phyloP scores from a whole-genome alignment of 1,140 invertebrate species.

The Arctopsyche grandis region DNA sequence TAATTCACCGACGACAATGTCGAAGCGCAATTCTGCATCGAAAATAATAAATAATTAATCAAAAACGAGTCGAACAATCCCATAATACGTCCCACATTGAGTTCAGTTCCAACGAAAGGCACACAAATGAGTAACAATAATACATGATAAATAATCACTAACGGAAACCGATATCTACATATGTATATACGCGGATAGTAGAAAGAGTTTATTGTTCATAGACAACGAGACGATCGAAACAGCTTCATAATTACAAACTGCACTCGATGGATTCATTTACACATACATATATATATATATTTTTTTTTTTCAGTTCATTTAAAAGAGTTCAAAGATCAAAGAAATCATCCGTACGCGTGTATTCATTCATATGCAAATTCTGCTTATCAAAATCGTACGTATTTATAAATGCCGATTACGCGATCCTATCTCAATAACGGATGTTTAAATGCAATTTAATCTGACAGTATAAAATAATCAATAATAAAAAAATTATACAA shows the following conservation, averaged over 20 bases:
- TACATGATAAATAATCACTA: slow-evolving; percentile 34
- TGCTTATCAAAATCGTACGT: not conserved
- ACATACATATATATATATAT: too few species aligned
- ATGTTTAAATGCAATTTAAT: not conserved
- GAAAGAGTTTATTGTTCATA: not conserved
- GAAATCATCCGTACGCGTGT: not conserved
- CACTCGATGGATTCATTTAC: slow-evolving; percentile 17
- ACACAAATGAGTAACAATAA: not conserved
- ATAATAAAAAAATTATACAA: too few species aligned
- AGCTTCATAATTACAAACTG: not conserved
- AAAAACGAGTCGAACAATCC: not conserved
- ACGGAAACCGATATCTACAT: slow-evolving; percentile 24
- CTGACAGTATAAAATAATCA: too few species aligned
- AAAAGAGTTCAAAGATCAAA: slow-evolving; percentile 13
- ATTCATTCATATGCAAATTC: not conserved
- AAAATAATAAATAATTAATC: slow-evolving; percentile 19
- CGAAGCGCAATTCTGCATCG: slow-evolving; percentile 23
- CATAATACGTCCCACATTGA: not conserved
- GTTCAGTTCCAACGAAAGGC: too few species aligned
- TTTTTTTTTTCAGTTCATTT: not conserved
- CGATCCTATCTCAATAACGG: not conserved
- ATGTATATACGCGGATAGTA: not conserved
- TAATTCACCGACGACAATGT: slow-evolving; percentile 45
- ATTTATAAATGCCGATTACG: not conserved
- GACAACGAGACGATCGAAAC: not conserved